Base-by-base conservation (phyloP, 2,888 invertebrate genomes). In the Drosophila subsilvestris region DNA sequence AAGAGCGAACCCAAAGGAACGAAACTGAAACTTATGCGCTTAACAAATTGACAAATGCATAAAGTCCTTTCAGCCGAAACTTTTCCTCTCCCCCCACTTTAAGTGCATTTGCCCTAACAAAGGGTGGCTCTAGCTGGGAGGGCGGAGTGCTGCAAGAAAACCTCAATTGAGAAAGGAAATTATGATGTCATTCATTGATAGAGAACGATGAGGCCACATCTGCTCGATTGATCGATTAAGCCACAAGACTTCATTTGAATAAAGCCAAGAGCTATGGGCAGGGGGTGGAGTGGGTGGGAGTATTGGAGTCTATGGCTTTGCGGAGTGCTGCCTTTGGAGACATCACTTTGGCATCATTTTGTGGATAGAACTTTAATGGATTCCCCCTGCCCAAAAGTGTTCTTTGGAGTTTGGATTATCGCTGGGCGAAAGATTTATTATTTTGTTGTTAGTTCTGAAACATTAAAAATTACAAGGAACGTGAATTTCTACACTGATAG, bases 41-140 rank as follows among this genome's bases (percentile, higher is more conserved):
- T 70, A 78, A 66, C 86, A 76, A 88, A 86, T 79, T 82, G 65
- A 70, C 84, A 70, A 72, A 57, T 73, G 51, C 74, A 81, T 73
- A 57, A 73, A 70, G 73, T 77, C 68, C 57, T 60, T 20, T 6
- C 47, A 14, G 27, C 18, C 25, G 8, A 29, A 67, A 57, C 22
- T 56, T 47, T 51, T 44, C 7, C 20, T 17, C 25, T 4, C 6
- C 25, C 6, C 44, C 50, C 32, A 17, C 27, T 60, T 60, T 22
- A 37, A 20, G 43, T 57, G 51, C 58, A 51, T 58, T 29, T 37
- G 0, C 14, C 27, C 37, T n/a, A 14, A 14, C 14, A n/a, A n/a
- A 37, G 37, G 14, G 14, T 37, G 37, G 14, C 14, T 6, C 37
- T 6, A 6, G 14, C 5, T 9, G 53, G 58, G 25, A 27, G 5